phyloP scores from a whole-genome alignment of 2,113 vertebrate species.

The Gopherus flavomarginatus region DNA sequence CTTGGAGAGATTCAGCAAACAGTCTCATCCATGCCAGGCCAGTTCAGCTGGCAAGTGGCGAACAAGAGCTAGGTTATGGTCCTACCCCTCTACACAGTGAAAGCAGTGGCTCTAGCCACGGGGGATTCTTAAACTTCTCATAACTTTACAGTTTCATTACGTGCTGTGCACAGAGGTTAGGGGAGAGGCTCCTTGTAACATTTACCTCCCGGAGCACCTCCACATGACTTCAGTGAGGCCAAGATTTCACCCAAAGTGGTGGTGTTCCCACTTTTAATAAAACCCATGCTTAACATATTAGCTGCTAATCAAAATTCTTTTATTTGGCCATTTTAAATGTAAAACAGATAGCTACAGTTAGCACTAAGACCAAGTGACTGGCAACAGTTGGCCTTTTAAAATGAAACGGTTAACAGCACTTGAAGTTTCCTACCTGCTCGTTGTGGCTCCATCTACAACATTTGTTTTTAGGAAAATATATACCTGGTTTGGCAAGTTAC shows the following conservation, averaged over 20 bases:
- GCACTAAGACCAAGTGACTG: background rate
- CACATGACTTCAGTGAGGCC: background rate
- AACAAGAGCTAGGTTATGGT: background rate
- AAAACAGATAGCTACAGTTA: background rate
- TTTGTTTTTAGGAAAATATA: rapidly evolving
- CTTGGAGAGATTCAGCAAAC: background rate
- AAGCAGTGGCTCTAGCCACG: background rate
- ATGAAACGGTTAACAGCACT: background rate
- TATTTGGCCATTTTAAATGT: background rate
- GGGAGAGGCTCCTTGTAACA: rapidly evolving
- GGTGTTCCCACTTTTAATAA: background rate
- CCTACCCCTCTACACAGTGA: background rate
- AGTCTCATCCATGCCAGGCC: background rate
- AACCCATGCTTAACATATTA: background rate
- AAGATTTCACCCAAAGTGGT: background rate
- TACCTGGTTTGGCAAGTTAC: background rate
- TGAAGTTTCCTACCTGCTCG: background rate
- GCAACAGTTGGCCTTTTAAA: background rate
- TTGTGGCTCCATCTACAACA: background rate
- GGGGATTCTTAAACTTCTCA: background rate
- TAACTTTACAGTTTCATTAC: background rate
- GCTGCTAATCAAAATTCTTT: background rate
- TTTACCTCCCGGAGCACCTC: background rate
- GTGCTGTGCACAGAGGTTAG: rapidly evolving
- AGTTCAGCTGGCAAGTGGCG: background rate